Evolutionary conservation across 2,888 invertebrate species (phyloP), one percentile per base, ranked within the genome.

Genomic region (Euplagia quadripunctaria): DNA sequence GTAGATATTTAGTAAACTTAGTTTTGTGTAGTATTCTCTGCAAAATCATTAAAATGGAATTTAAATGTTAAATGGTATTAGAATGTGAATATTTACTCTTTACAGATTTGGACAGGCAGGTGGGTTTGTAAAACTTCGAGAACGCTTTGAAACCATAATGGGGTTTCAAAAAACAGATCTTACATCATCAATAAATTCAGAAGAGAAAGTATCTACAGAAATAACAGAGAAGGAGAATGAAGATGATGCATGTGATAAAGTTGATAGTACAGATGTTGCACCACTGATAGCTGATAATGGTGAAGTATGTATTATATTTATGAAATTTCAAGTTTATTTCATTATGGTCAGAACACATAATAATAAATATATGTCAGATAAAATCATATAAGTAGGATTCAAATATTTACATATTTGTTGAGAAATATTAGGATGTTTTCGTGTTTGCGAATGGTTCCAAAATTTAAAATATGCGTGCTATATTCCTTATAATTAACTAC

Each of bases 101-200:
- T 46, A 7, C 82, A 97, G 98, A 88, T 99, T 99, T 95, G 99
- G 99, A 17, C 97, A 97, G 89, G 96, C 98, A 76, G 98, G 98
- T 74, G 99, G 99, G 74, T 99, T 99, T 94, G 97, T 98, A 87
- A 97, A 98, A 89, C 94, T 99, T 78, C 95, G 98, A 73, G 98
- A 98, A 87, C 96, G 98, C 84, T 99, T 99, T 94, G 97, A 98
- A 93, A 96, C 96, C 84, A 98, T 97, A 67, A 95, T 97, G 88
- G 96, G 96, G 58, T 94, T 96, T 85, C 91, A 97, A 81, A 97
- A 96, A 79, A 93, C 92, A 77, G 96, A 94, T 79, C 85, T 96
- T 71, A 92, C 94, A 68, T 85, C 92, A 75, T 94, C 94, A 43
- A 88, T 92, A 43, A 92, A 89, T 79, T 91, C 92, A 42, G 94